Evolutionary conservation across 2,888 invertebrate species (phyloP), one percentile per base, ranked within the genome.

Genomic region (Glyphotaelius pellucidus): DNA sequence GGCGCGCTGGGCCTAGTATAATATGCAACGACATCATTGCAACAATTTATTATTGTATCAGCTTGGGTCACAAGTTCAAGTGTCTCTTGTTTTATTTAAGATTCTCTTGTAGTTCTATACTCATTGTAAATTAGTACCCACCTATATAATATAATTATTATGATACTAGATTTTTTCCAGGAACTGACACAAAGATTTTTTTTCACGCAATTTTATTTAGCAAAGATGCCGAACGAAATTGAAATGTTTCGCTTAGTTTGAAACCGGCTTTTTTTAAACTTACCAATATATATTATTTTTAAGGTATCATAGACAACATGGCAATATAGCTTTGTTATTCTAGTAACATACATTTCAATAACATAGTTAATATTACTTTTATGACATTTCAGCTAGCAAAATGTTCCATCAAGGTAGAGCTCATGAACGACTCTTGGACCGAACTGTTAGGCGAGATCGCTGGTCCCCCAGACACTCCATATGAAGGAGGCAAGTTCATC

Each of bases 401-500:
- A 95, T 98, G 98, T 94, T 97, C 98, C 83, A 98, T 98, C 93
- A 98, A 98, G 96, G 97, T 99, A 93, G 99, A 99, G 95, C 96
- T 99, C 94, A 96, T 98, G 52, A 98, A 98, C 95, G 99, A 99
- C 94, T 98, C 97, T 95, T 99, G 98, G 96, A 98, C 98, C 93
- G 98, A 99, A 94, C 96, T 99, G 90, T 97, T 97, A 95, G 99
- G 99, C 47, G 98, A 99, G 96, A 99, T 99, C 93, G 98, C 98
- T n/a, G 99, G 99, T 0, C 99, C 99, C 14, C 98, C 99, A 80
- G 99, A 99, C 94, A 99, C 99, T 52, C 99, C 99, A 0, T 99
- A 99, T 95, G 99, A 99, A 96, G 99, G 99, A 86, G 99, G 99
- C 30, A 98, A 97, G 94, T 99, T 99, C 96, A 96, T 98, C 93